phyloP scores from a whole-genome alignment of 2,888 invertebrate genomes.

The Rutpela maculata region DNA sequence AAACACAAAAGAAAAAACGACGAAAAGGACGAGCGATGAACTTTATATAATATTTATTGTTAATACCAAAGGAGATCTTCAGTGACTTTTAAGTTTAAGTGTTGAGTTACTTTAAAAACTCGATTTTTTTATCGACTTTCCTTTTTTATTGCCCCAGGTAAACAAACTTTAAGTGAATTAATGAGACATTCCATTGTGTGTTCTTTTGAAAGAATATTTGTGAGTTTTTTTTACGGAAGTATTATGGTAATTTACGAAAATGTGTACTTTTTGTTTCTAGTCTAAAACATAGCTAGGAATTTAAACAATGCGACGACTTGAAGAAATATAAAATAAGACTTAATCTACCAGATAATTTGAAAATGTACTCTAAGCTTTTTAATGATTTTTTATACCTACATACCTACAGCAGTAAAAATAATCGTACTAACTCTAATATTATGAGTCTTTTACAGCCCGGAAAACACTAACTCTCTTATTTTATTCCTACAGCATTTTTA shows the following conservation, averaged over 20 bases:
- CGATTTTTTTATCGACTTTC: slow-evolving; percentile 15
- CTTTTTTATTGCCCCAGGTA: background rate
- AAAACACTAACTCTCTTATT: slow-evolving; percentile 11
- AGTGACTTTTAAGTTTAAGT: slow-evolving; percentile 46
- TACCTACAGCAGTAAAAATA: slow-evolving; percentile 28
- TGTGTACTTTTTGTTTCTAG: slow-evolving; percentile 40
- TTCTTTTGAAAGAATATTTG: slow-evolving; percentile 34
- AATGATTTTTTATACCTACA: slow-evolving; percentile 23
- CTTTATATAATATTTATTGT: slow-evolving; percentile 3
- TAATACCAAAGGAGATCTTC: slow-evolving; percentile 58
- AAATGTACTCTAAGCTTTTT: slow-evolving; percentile 36
- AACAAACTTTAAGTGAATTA: slow-evolving; percentile 34
- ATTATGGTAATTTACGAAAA: slow-evolving; percentile 30
- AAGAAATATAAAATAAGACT: slow-evolving; percentile 33
- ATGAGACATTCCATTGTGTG: slow-evolving; percentile 42
- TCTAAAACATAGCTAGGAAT: slow-evolving; percentile 32
- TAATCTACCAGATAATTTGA: slow-evolving; percentile 33
- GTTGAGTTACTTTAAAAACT: slow-evolving; percentile 28
- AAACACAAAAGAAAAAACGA: slow-evolving; percentile 56
- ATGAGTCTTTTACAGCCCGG: slow-evolving; percentile 13
- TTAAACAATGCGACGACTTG: slow-evolving; percentile 21
- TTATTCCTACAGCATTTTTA: background rate
- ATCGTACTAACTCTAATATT: slow-evolving; percentile 30
- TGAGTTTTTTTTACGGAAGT: slow-evolving; percentile 37
- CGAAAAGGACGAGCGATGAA: slow-evolving; percentile 39